phyloP scores from a whole-genome alignment of 2,888 invertebrate genomes.

The Chrysomela aeneicollis region DNA sequence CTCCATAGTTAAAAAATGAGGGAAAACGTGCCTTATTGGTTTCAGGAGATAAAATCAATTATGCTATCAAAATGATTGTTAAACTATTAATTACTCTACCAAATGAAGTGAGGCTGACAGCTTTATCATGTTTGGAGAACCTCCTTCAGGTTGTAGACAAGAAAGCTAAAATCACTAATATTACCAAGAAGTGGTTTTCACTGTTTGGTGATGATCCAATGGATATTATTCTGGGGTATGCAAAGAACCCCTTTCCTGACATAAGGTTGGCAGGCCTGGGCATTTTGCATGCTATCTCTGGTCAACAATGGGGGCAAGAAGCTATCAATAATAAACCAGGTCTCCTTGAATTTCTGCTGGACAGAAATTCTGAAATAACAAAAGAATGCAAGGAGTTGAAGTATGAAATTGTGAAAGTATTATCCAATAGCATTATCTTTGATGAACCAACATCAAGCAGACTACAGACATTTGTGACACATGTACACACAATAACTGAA shows the following conservation, averaged over 20 bases:
- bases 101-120: slow-evolving; percentile 72
- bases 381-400: slow-evolving; percentile 80
- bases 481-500: slow-evolving; percentile 72
- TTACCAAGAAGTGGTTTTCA: slow-evolving; percentile 72
- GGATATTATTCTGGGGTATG: slow-evolving; percentile 64
- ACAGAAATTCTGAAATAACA: slow-evolving; percentile 73
- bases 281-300: slow-evolving; percentile 72
- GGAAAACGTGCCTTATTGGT: slow-evolving; percentile 81
- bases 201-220: slow-evolving; percentile 66
- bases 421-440: slow-evolving; percentile 68
- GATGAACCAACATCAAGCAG: slow-evolving; percentile 68
- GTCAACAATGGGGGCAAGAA: slow-evolving; percentile 82
- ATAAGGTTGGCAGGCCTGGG: slow-evolving; percentile 74
- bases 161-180: slow-evolving; percentile 60
- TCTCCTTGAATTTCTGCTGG: slow-evolving; percentile 77
- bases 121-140: slow-evolving; percentile 70
- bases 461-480: slow-evolving; percentile 74
- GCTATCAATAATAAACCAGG: slow-evolving; percentile 76
- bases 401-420: slow-evolving; percentile 72
- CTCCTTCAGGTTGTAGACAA: slow-evolving; percentile 62
- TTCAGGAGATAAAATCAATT: slow-evolving; percentile 63
- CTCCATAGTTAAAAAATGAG: too few relatives aligned
- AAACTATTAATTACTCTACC: slow-evolving; percentile 67
- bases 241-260: slow-evolving; percentile 83
- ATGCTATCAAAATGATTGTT: slow-evolving; percentile 68